Evolutionary conservation across 2,888 invertebrate species (phyloP), one percentile per base, ranked within the genome.

Genomic region (Callosobruchus maculatus): DNA sequence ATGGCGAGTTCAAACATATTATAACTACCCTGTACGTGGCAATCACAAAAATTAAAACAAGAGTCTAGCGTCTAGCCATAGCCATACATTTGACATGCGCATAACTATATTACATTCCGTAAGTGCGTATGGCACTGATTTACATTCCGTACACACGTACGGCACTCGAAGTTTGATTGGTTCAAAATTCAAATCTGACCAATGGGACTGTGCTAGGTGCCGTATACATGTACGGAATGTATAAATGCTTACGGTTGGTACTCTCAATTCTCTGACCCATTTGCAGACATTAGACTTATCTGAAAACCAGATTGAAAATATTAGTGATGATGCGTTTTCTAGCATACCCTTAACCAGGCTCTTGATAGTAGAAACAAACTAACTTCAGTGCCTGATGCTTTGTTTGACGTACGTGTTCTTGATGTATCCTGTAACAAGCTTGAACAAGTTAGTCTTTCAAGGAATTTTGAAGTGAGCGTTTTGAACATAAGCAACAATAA

Each of bases 241-340:
- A n/a, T n/a, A n/a, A 22, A 20, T 49, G 9, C 21, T 74, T 68
- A 68, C 70, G n/a, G 70, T 31, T 69, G 72, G 74, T 30, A 30
- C 72, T 68, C 71, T 74, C 21, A 74, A 72, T 22, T 72, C 74
- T 9, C 71, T 74, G 68, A 72, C 66, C n/a, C 18, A 9, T 0
- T 67, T 74, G 68, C 31, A 68, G 3, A 70, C 22, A 21, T 22
- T 74, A 21, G 74, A 74, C 22, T 31, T 74, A 2, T 72, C 74
- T 5, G 22, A 67, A 18, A 74, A 74, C 21, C 21, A 21, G 22
- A 74, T 74, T 67, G 21, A 49, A 70, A 22, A 31, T 18, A 22
- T 74, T 21, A 20, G 67, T 31, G 49, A 72, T 21, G 68, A 74
- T n/a, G 74, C 74, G 68, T 74, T 74, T 70, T 26, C 18, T 13